phyloP scores from a whole-genome alignment of 1,140 invertebrate species.

The Hormaphis cornu region DNA sequence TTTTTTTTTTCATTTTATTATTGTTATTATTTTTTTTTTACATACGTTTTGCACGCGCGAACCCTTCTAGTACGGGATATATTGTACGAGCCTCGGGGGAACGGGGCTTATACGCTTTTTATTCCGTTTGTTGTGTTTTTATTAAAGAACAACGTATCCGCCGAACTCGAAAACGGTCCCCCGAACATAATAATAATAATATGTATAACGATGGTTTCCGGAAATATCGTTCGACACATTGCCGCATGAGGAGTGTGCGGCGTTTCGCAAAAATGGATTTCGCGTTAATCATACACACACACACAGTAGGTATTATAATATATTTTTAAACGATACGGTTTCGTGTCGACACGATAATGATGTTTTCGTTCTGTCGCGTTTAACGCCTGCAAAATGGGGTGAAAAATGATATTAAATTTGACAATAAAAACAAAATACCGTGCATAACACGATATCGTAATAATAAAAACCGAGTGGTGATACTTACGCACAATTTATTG shows the following conservation, averaged over 20 bases:
- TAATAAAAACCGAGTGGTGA: too few species aligned
- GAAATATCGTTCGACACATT: not conserved
- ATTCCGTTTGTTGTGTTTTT: constrained; percentile 1
- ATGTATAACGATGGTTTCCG: not conserved
- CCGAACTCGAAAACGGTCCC: constrained; percentile 6
- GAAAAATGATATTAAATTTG: too few species aligned
- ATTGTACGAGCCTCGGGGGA: constrained; percentile 20
- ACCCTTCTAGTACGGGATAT: not conserved
- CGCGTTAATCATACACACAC: not conserved
- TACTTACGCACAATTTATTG: too few species aligned
- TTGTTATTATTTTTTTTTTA: not conserved
- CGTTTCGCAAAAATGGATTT: not conserved
- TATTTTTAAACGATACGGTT: too few species aligned
- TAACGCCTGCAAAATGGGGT: too few species aligned
- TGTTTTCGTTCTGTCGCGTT: too few species aligned
- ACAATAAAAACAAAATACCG: too few species aligned
- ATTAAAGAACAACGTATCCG: not conserved
- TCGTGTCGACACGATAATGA: too few species aligned
- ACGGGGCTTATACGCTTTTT: not conserved
- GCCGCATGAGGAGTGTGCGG: not conserved
- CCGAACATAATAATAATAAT: too few species aligned
- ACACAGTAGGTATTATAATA: too few species aligned
- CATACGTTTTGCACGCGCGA: not conserved
- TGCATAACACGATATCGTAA: too few species aligned
- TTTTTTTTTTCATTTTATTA: constrained; percentile 3